Evolutionary conservation across 2,888 invertebrate genomes (phyloP).

Genomic region (Amorpha juglandis): DNA sequence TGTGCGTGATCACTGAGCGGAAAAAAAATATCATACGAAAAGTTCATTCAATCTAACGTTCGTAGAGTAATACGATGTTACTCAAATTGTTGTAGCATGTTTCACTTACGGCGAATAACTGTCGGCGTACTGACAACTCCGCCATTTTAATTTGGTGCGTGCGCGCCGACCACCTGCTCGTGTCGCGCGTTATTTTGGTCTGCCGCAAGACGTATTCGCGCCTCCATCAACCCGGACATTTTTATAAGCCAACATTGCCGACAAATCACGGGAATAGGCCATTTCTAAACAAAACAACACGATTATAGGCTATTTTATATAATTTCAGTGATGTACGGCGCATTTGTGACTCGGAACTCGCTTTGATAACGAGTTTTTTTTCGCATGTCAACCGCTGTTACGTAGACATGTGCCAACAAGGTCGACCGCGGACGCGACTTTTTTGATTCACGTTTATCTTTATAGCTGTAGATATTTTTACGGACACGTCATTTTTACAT

Average conservation of each 20-base stretch:
- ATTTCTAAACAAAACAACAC: conserved; percentile 78
- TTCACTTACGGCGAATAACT: conserved; percentile 64
- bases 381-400: conserved; percentile 63
- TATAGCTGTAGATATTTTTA: conserved; percentile 40
- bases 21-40: conserved; percentile 50
- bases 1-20: conserved; percentile 34
- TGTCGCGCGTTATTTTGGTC: conserved; percentile 64
- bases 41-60: conserved; percentile 60
- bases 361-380: conserved; percentile 70
- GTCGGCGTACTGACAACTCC: conserved; percentile 60
- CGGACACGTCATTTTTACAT: conserved; percentile 37
- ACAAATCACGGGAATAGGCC: conserved; percentile 77
- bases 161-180: conserved; percentile 59
- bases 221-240: conserved; percentile 65
- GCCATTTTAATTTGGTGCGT: conserved; percentile 67
- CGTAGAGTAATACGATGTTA: conserved; percentile 53
- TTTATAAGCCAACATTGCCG: conserved; percentile 72
- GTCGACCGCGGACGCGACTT: conserved; percentile 34
- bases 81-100: conserved; percentile 61
- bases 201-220: conserved; percentile 65
- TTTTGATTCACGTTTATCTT: conserved; percentile 27
- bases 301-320: conserved; percentile 77
- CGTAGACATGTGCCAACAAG: conserved; percentile 61
- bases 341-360: conserved; percentile 59
- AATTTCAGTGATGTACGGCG: conserved; percentile 74